Evolutionary conservation across 2,888 invertebrate genomes (phyloP), one percentile per base, ranked within the genome.

Genomic region (Eueremaeus valkanovi): DNA sequence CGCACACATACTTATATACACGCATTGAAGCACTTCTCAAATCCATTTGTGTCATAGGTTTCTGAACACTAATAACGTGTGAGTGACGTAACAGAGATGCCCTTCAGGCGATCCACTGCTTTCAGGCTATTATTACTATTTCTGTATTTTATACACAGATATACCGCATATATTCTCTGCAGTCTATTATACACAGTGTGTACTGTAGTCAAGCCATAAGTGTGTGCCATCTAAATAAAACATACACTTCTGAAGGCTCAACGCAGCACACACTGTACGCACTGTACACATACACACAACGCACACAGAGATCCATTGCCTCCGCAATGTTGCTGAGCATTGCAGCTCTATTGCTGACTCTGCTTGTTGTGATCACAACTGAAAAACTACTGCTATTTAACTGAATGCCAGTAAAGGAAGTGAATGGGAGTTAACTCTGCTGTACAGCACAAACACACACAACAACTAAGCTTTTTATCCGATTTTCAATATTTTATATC

Each of bases 1-100:
- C 18, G 9, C 11, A 16, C 45, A 18, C 9, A 45, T 45, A 18
- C 45, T 18, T 45, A 16, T 58, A 8, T 29, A 27, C 24, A 24
- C 58, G 5, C 58, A 24, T 21, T 2, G 11, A 24, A 3, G 3
- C 24, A 58, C 24, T 18, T 6, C 27, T 58, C 24, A 24, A 24
- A 24, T 16, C 21, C 24, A 58, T 58, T 58, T 58, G 27, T 58
- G 58, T 58, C 58, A 58, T 58, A 58, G 27, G 29, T n/a, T 24
- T 58, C 18, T 58, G 58, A 58, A 58, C 58, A 58, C 58, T 58
- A 58, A 58, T 58, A 58, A 58, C 58, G 58, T 58, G 58, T 58
- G 58, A 58, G 24, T 58, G 58, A 58, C 58, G 58, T 58, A 58
- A 21, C 5, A 58, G 27, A 24, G 16, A 24, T 58, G 58, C 8